A percentile compares a stretch with the other conserved stretches of the same genome.
phyloP scores from a whole-genome alignment of 2,888 invertebrate species.

The Chironomus tentans region DNA sequence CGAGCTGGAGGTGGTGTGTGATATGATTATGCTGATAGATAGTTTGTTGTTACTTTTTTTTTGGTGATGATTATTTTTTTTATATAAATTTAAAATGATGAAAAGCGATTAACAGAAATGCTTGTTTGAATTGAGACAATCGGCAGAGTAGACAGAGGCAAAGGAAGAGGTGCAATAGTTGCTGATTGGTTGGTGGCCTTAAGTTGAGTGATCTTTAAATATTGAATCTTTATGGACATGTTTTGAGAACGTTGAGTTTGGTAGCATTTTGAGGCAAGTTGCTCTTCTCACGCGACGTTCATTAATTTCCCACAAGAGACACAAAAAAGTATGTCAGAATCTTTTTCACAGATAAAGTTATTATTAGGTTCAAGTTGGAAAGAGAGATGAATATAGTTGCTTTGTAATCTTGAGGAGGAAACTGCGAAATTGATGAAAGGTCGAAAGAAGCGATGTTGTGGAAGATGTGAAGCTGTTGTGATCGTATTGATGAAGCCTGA shows the following conservation, averaged over 20 bases:
- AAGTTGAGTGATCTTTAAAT: background rate
- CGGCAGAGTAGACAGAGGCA: no score
- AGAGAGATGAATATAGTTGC: background rate
- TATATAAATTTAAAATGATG: no score
- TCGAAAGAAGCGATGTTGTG: conserved; percentile 14
- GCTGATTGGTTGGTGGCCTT: background rate
- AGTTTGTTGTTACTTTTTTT: no score
- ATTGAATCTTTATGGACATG: background rate
- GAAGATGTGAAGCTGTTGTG: conserved; percentile 11
- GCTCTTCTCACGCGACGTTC: background rate
- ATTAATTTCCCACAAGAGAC: background rate
- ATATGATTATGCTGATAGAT: no score
- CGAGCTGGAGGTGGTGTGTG: no score
- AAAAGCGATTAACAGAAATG: no score
- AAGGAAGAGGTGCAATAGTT: no score
- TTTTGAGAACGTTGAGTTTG: background rate
- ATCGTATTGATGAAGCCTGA: conserved; percentile 14
- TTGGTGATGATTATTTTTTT: no score
- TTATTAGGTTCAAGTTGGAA: conserved; percentile 6
- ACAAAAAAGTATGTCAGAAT: background rate
- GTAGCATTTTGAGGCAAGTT: background rate
- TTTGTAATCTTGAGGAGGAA: background rate
- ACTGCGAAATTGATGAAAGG: conserved; percentile 4
- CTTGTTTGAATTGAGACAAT: no score
- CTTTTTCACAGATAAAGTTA: background rate